Base-by-base conservation (phyloP, 1,140 invertebrate genomes). In the Trichoplusia ni region DNA sequence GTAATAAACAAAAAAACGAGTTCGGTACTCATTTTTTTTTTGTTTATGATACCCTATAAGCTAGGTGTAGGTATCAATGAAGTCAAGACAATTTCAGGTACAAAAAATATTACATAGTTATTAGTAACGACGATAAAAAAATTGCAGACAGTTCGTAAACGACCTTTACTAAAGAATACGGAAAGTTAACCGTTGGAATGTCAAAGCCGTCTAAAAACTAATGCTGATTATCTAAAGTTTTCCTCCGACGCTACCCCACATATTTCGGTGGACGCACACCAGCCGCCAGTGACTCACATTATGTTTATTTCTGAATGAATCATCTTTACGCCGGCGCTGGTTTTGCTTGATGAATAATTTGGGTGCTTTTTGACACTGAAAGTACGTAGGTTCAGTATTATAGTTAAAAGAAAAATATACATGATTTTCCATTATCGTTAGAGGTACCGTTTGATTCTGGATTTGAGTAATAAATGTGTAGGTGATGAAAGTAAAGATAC, bases 221-320 rank as follows among this genome's bases (percentile, higher is more conserved):
- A 49, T 8, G 11, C 13, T 9, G 46, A 31, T 31, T 7, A 18
- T 49, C 42, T 21, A 31, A 14, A 49, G 46, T 49, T 49, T 31
- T 49, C 25, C 29, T 44, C 37, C 14, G 13, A 59, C 14, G 37
- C 27, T 46, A 35, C 56, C n/a, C 42, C 47, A 60, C 38, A 47
- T 42, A 47, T 60, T 53, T 60, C 29, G 23, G 29, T 23, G 25
- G 51, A 60, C 35, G 8, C 29, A 29, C 46, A 58, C 1, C 21
- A 54, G 51, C n/a, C 23, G 44, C 29, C 42, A 9, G 27, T 67
- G 64, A 67, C 64, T 67, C 64, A 67, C 23, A 25, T 38, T 38
- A 38, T 69, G 62, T 69, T 69, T 69, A 69, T 64, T 69, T 64
- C 40, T 11, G 46, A 53, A 49, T 69, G 67, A 69, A 46, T 69